Evolutionary conservation across 2,113 vertebrate species (phyloP), one percentile per base, ranked within the genome.

Genomic region (Sinocyclocheilus grahami): DNA sequence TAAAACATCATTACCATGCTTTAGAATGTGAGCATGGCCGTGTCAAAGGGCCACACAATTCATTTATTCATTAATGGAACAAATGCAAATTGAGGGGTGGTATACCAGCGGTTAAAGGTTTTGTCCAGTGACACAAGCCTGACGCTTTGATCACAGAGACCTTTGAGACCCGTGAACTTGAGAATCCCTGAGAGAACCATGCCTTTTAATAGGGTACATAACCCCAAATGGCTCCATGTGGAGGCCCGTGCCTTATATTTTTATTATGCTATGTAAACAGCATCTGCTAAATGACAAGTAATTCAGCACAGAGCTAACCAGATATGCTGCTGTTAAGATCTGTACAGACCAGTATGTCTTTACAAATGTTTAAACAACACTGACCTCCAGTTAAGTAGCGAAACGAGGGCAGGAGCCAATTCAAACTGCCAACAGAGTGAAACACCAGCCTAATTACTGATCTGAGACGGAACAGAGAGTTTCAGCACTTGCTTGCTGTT

Each of bases 61-160:
- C 1, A 82, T 69, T 53, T 69, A 82, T 69, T 82, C 60, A 69
- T 82, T 69, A 69, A 82, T 69, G 63, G 46, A 71, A 53, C 62
- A 82, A 82, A 71, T 82, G 80, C 63, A 82, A 53, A 69, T 69
- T 82, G 24, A 46, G 6, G 18, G 80, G 16, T 69, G 63, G 63
- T 69, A 33, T 30, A 67, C 46, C 46, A 48, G 46, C 1, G 5
- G 24, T 33, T 42, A 53, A 24, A 48, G n/a, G 42, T 37, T 78
- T 60, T 11, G 13, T 8, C 30, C 55, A 69, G 63, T 69, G 80
- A 14, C 46, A 71, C 37, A 51, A 67, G 13, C 62, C 1, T 69
- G 62, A 33, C 0, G 0, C 63, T 30, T 53, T 67, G 62, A 48
- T 30, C 80, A 69, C 63, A 67, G 80, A 51, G 24, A 69, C 27